phyloP scores from a whole-genome alignment of 2,888 invertebrate species.

The Nomada goodeniana region DNA sequence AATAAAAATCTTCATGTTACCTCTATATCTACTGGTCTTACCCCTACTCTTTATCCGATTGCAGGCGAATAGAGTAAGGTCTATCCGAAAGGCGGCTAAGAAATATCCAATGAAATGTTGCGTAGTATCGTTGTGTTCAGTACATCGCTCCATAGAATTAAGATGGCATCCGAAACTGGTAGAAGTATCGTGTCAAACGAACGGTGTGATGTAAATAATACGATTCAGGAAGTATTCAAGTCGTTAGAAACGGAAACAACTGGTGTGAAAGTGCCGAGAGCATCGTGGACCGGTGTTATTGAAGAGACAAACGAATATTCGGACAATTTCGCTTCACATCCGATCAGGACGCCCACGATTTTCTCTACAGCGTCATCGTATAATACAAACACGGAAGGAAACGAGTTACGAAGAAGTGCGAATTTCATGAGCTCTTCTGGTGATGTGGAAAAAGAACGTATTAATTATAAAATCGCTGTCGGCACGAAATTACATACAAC shows the following conservation, averaged over 20 bases:
- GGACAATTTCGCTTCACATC: slow-evolving; percentile 49
- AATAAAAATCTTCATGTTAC: slow-evolving; percentile 72
- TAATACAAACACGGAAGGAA: slow-evolving; percentile 65
- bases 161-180: slow-evolving; percentile 84
- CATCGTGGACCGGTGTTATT: slow-evolving; percentile 57
- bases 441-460: slow-evolving; percentile 64
- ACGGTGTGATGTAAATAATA: slow-evolving; percentile 82
- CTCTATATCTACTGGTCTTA: slow-evolving; percentile 68
- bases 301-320: slow-evolving; percentile 54
- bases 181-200: slow-evolving; percentile 83
- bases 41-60: slow-evolving; percentile 52
- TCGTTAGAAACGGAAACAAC: slow-evolving; percentile 50
- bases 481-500: slow-evolving; percentile 57
- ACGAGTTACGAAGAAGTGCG: slow-evolving; percentile 56
- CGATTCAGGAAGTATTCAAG: slow-evolving; percentile 60
- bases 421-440: slow-evolving; percentile 56
- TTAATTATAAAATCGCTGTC: slow-evolving; percentile 57
- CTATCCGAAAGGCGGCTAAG: slow-evolving; percentile 65
- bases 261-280: slow-evolving; percentile 54
- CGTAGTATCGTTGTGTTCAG: slow-evolving; percentile 74
- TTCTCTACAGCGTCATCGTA: slow-evolving; percentile 77
- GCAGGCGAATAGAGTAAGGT: slow-evolving; percentile 61
- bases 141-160: slow-evolving; percentile 77
- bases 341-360: slow-evolving; percentile 79
- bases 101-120: slow-evolving; percentile 67